These are phyloP conservation scores for Sciaenops ocellatus DNA, from an alignment of 2,797 vertebrate species.

Conservation along the genomic window DNA sequence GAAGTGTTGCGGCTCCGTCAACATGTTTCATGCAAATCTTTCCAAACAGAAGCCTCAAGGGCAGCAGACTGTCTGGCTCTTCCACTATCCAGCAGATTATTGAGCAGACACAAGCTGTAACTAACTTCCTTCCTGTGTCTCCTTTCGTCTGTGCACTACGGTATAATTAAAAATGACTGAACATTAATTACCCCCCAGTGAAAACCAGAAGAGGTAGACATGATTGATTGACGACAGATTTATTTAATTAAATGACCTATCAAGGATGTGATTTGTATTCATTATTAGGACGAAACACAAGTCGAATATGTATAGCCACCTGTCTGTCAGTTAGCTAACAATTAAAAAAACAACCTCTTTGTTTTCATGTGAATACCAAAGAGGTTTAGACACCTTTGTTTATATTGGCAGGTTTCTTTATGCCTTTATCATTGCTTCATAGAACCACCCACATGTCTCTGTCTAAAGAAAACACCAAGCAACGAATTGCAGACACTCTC, in stretches of 20 bases:
- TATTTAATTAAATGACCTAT: not conserved
- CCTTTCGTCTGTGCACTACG: not conserved
- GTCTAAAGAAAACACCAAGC: constrained; percentile 24
- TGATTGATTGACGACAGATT: too few relatives aligned
- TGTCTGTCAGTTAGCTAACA: constrained; percentile 24
- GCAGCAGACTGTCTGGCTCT: constrained; percentile 66
- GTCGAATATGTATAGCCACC: not conserved
- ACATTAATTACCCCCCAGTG: constrained; percentile 13
- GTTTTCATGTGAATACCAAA: constrained; percentile 15
- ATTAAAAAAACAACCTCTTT: constrained; percentile 18
- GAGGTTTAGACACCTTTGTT: constrained; percentile 35
- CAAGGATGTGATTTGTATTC: not conserved
- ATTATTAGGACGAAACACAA: not conserved
- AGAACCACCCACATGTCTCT: constrained; percentile 15
- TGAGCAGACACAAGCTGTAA: not conserved
- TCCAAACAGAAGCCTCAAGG: constrained; percentile 34
- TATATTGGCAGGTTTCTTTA: constrained; percentile 19
- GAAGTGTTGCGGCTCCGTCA: not conserved
- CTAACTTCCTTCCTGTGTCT: constrained; percentile 22
- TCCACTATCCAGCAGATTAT: constrained; percentile 24
- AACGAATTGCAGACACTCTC: not conserved
- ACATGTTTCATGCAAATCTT: constrained; percentile 29
- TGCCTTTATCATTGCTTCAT: constrained; percentile 21
- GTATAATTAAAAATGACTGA: constrained; percentile 17
- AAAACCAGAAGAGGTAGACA: not conserved